Base-by-base conservation (phyloP, 2,797 vertebrate genomes). In the Ammospiza maritima region DNA sequence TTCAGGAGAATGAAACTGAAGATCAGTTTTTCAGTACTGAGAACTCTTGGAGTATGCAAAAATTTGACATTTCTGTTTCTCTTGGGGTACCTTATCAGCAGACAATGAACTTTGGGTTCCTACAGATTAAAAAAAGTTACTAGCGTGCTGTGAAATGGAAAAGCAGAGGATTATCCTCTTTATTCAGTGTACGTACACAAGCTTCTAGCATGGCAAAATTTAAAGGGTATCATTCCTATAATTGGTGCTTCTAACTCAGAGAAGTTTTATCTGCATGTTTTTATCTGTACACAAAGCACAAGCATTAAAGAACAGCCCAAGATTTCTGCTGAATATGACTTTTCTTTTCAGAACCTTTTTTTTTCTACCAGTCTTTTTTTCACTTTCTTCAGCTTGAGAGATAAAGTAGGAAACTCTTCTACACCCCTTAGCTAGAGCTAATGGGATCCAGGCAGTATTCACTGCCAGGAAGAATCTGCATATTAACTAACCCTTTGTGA, bases 11-110 rank as follows among this genome's bases (percentile, higher is more conserved):
- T 40, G 51, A 89, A 93, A 92, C 8, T 84, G 22, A 75, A 84
- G 67, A 88, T 83, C 32, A 1, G 36, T 76, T 95, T 85, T 85
- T 94, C 82, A 54, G 66, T 71, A 65, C 64, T 58, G 76, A 26
- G 86, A 93, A 64, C 58, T 58, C 44, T 71, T 70, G 30, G 58
- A 77, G 29, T 77, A 86, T 74, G 69, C 61, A 89, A 91, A 89
- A 22, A 70, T 53, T 44, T 95, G 71, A 92, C 81, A 93, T 94
- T 94, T 92, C 47, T 93, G 18, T 89, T 87, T 62, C 36, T 85
- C 48, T 88, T 91, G 71, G 74, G 36, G 70, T 81, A 85, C 30
- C 25, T 94, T 89, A 96, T 93, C 85, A 92, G 78, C 73, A 89
- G 64, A 91, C 20, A 77, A 81, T 88, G 83, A 97, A 91, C 57